Evolutionary conservation across 2,113 vertebrate species (phyloP), one percentile per base, ranked within the genome.

Genomic region (Epinephelus fuscoguttatus): DNA sequence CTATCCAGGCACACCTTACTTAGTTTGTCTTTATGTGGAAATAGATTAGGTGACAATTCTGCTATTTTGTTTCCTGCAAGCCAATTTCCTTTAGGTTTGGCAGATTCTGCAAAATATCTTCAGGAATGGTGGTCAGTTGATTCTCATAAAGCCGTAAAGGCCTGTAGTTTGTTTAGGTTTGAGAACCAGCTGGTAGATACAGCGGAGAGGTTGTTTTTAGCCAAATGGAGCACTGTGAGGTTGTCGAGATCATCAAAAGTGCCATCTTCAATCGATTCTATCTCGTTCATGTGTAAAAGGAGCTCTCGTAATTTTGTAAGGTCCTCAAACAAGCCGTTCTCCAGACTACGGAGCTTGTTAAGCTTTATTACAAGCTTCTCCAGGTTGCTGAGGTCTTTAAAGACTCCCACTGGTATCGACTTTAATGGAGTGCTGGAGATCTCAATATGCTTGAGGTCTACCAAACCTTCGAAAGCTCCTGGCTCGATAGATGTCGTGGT

Each of bases 141-240:
- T 96, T 97, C 8, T 96, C 96, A 42, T 96, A 95, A 37, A 97
- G 88, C 3, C 94, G 89, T 1, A 97, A n/a, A n/a, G n/a, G 85
- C 4, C 45, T 83, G 84, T 56, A 97, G 88, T 37, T 55, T 91
- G 2, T 45, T 78, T 3, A 97, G 92, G 14, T 95, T 93, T 42
- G 92, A 91, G 74, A 97, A 96, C 79, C 72, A 75, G 17, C 82
- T 61, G 15, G 64, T 19, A 4, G 94, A 90, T 63, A 97, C 79
- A 45, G 70, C 4, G 0, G 78, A 81, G 19, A 97, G 92, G 23
- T 84, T 93, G 75, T 97, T 97, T 86, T 85, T 95, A 50, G 87
- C 94, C 68, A 97, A 88, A 84, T 95, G 91, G 69, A 97, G 85
- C 2, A 69, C 7, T 0, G 2, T 14, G n/a, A 96, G 94, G 70